Evolutionary conservation across 2,888 invertebrate species (phyloP), one percentile per base, ranked within the genome.

Genomic region (Carcina quercana): DNA sequence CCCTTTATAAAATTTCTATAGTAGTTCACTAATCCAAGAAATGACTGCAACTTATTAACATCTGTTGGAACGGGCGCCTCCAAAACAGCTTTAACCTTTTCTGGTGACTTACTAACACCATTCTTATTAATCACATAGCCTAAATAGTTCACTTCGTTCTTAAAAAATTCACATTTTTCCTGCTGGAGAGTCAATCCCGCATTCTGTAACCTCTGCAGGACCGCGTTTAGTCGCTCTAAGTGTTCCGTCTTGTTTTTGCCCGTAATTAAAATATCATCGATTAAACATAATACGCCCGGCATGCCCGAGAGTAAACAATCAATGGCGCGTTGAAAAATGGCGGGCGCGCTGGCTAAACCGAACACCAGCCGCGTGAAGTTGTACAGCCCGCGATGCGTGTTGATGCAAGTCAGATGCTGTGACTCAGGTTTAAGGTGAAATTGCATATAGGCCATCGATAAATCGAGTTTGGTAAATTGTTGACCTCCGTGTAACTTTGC

Each of bases 21-120:
- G 14, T 43, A 43, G 17, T 45, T 45, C 0, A 38, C 32, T 17
- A 49, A 25, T 1, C 43, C 45, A 15, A 47, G 33, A 35, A 46
- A 49, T 3, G 41, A 44, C 14, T 44, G 38, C 2, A 46, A 24
- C 24, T 40, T 33, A 17, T 5, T 34, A 5, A 45, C 27, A 28
- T 42, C 43, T 40, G 19, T 13, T 3, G 28, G 28, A 6, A 10
- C 12, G 5, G 17, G 17, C 3, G 28, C 28, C 8, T 28, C 12
- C 5, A 31, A 5, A 14, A 49, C 40, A 2, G 40, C 40, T n/a
- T 38, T 39, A 1, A 44, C 32, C 31, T 47, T 42, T 8, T 35
- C 35, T 1, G 39, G 38, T 5, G 32, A 32, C 25, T 46, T 44
- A 21, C 40, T 35, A 10, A 46, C 14, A 1, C 46, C 45, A 13